phyloP scores from a whole-genome alignment of 2,888 invertebrate genomes.

The Xylota sylvarum region DNA sequence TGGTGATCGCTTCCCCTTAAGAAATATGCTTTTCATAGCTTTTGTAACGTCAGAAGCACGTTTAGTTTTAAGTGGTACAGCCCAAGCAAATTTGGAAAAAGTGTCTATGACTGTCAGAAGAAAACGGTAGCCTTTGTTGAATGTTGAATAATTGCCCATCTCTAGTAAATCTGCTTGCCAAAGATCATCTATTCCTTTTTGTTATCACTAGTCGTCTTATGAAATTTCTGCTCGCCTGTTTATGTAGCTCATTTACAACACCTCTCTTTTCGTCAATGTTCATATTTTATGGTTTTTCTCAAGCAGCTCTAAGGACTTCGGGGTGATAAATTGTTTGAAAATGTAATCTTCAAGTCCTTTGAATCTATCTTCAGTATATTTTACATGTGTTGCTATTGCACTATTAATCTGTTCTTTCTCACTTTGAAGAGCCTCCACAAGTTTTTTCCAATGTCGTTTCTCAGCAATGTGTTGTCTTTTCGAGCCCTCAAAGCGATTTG shows the following conservation, averaged over 20 bases:
- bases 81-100: conserved; percentile 83
- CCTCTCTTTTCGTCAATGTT: conserved; percentile 59
- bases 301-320: conserved; percentile 10
- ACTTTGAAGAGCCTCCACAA: neutral
- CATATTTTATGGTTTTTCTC: conserved; percentile 29
- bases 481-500: conserved; percentile 6
- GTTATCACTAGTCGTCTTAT: conserved; percentile 80
- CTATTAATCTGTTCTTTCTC: conserved; percentile 22
- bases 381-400: conserved; percentile 1
- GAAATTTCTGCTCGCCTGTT: conserved; percentile 82
- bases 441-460: conserved; percentile 13
- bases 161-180: conserved; percentile 84
- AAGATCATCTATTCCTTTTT: conserved; percentile 82
- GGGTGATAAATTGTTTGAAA: conserved; percentile 17
- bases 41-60: conserved; percentile 67
- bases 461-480: conserved; percentile 18
- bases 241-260: conserved; percentile 81
- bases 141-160: conserved; percentile 79
- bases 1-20: conserved; percentile 15
- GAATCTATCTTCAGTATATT: conserved; percentile 16
- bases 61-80: conserved; percentile 81
- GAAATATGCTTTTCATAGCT: conserved; percentile 45
- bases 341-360: conserved; percentile 24
- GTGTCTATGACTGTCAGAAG: conserved; percentile 82
- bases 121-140: conserved; percentile 81